Evolutionary conservation across 1,140 invertebrate genomes (phyloP).

Genomic region (Oedothorax gibbosus): DNA sequence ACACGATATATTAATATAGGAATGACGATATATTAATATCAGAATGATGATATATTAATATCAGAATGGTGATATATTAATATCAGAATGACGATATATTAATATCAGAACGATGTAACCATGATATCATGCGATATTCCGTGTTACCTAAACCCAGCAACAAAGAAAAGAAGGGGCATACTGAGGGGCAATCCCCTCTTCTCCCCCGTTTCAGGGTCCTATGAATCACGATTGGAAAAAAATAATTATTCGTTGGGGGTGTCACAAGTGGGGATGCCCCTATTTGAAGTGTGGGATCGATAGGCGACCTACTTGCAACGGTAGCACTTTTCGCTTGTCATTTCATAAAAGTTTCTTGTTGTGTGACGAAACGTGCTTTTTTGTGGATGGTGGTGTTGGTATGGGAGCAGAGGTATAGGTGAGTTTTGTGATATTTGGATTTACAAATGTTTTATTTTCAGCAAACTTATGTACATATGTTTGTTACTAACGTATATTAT

Average conservation of each 20-base stretch:
- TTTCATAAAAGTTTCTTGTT: neutral
- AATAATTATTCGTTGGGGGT: neutral
- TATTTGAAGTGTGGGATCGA: constrained; percentile 11
- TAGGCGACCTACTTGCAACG: constrained; percentile 33
- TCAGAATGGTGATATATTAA: neutral
- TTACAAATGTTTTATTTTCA: neutral
- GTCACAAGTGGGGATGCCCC: neutral
- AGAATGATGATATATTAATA: neutral
- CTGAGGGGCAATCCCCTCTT: neutral
- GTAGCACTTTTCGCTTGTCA: neutral
- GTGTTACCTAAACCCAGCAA: neutral
- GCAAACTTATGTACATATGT: too few relatives aligned
- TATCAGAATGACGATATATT: neutral
- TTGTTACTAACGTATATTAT: too few relatives aligned
- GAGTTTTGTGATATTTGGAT: neutral
- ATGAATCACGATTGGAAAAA: constrained; percentile 31
- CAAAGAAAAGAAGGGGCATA: neutral
- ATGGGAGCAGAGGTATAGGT: neutral
- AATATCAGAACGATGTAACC: neutral
- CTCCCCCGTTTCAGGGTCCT: neutral
- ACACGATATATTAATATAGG: too few relatives aligned
- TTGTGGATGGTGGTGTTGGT: neutral
- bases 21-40: neutral
- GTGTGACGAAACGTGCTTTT: neutral
- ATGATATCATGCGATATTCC: neutral